Percentiles rank a stretch among this genome's conserved stretches.
phyloP scores from a whole-genome alignment of 2,797 vertebrate genomes.

The Acrocephalus scirpaceus region DNA sequence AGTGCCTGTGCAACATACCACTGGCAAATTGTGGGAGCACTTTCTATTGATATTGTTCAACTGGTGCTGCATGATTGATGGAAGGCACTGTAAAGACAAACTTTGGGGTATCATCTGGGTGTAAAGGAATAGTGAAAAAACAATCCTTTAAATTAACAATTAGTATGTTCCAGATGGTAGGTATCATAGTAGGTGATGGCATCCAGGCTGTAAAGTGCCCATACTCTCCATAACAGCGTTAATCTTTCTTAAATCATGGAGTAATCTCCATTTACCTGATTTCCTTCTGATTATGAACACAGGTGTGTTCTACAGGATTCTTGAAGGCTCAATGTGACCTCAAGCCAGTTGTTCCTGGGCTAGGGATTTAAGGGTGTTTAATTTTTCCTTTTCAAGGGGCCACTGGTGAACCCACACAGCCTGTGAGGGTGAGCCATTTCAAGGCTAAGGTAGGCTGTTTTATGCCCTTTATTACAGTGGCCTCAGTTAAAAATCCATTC shows the following conservation, averaged over 20 bases:
- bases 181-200: neutral
- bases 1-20: neutral
- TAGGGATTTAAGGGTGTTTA: neutral
- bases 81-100: neutral
- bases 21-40: neutral
- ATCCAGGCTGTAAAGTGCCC: neutral
- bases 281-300: neutral
- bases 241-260: neutral
- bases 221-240: neutral
- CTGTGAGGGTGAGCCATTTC: neutral
- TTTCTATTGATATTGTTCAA: no score
- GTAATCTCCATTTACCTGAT: neutral
- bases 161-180: neutral
- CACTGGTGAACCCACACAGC: neutral
- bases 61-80: neutral
- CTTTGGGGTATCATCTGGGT: neutral
- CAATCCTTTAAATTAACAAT: neutral
- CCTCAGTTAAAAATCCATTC: neutral
- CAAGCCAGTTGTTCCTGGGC: neutral
- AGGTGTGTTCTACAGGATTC: neutral
- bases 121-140: neutral
- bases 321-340: neutral
- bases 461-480: neutral
- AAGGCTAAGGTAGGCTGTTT: neutral
- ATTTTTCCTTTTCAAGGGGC: neutral